Base-by-base conservation (phyloP, 2,888 invertebrate genomes). In the Tridacna crocea region DNA sequence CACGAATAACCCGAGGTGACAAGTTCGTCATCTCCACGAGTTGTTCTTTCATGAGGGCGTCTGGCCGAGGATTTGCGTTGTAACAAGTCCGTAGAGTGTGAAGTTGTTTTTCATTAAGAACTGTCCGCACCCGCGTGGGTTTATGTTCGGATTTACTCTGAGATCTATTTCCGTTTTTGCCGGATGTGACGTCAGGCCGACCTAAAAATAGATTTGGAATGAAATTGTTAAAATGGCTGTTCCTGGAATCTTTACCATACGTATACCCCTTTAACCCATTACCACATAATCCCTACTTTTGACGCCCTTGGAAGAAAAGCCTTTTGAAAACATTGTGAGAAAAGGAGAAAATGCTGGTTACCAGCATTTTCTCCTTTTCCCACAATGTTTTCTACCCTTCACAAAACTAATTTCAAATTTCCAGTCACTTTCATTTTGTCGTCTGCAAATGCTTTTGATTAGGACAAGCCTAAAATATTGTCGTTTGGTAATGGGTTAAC, bases 11-110 rank as follows among this genome's bases (percentile, higher is more conserved):
- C 22, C 99, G 96, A 26, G 99, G 99, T 92, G 98, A 98, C 75
- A 99, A 96, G 0, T 98, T 97, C 22, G 99, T 99, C 99, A 99
- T 99, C 95, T 99, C 99, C 63, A 99, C 99, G 85, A 99, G 96
- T 94, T 99, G 99, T 95, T 99, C 99, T 95, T 99, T 99, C 98
- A 99, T 98, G 84, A 99, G 96, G 61, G 99, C 99, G 95, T 99
- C 99, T 60, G 99, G 99, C 75, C 99, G 96, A 80, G 99, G 99
- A 95, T 99, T 99, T 79, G 98, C 98, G 82, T 97, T 97, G 95
- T 99, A 99, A 95, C 99, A 99, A 85, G 98, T 99, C 95, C 99
- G 96, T 91, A 99, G 96, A 12, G 99, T 99, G 95, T 99, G 98
- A 90, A 99, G 96, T 95, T 99, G 99, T 94, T 99, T 99, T 95